phyloP scores from a whole-genome alignment of 2,888 invertebrate species.

The Nemotelus nigrinus region DNA sequence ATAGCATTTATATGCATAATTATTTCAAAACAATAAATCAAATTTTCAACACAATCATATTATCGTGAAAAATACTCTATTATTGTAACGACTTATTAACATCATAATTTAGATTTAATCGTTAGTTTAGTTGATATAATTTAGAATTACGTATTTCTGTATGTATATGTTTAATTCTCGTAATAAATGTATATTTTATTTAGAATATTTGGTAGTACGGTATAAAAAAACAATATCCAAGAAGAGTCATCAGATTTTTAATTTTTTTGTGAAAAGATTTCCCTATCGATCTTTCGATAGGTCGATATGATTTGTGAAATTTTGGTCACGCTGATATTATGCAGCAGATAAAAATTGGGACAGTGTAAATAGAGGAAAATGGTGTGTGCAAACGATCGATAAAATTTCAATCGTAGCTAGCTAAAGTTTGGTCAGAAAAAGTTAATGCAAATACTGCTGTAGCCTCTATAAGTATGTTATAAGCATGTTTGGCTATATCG shows the following conservation, averaged over 20 bases:
- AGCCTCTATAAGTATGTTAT: no score
- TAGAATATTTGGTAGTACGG: slow-evolving; percentile 23
- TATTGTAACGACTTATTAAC: background rate
- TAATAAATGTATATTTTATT: slow-evolving; percentile 1
- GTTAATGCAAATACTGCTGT: no score
- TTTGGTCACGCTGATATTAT: no score
- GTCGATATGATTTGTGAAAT: no score
- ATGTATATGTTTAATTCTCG: background rate
- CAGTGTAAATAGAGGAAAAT: no score
- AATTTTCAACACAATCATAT: background rate
- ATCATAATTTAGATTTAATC: background rate
- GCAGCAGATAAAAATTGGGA: no score
- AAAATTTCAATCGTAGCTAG: no score
- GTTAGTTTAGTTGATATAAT: background rate
- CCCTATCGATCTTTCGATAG: background rate
- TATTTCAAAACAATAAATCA: no score
- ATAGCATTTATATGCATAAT: no score
- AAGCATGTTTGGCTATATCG: no score
- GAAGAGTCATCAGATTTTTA: background rate
- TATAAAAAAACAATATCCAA: background rate
- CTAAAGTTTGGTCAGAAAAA: no score
- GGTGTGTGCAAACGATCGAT: no score
- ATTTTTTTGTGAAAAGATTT: background rate
- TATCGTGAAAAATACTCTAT: background rate
- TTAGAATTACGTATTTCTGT: slow-evolving; percentile 28